These are phyloP conservation scores for Lampropteryx suffumata DNA, from an alignment of 2,888 invertebrate genomes.

Conservation along the genomic window DNA sequence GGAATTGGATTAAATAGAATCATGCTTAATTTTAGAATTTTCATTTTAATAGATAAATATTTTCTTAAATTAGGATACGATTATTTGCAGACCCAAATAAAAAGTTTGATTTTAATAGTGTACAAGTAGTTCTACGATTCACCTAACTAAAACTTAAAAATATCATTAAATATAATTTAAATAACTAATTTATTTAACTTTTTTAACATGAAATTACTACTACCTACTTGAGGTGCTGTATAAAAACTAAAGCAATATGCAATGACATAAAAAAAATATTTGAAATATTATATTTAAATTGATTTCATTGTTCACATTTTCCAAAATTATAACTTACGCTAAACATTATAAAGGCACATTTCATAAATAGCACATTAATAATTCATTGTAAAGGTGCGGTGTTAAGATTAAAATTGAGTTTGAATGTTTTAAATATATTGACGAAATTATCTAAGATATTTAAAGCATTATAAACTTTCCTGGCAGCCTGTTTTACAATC, in stretches of 20 bases:
- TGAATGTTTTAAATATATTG: slow-evolving; percentile 38
- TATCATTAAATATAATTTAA: too few species aligned
- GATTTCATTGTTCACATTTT: too few species aligned
- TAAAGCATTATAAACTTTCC: slow-evolving; percentile 12
- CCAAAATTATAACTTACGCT: too few species aligned
- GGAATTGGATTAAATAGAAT: slow-evolving; percentile 28
- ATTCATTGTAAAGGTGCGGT: slow-evolving; percentile 64
- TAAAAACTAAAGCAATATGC: too few species aligned
- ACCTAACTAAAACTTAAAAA: slow-evolving; percentile 1
- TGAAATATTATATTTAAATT: too few species aligned
- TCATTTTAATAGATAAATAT: not conserved
- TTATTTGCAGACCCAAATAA: slow-evolving; percentile 9
- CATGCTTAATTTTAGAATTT: slow-evolving; percentile 13
- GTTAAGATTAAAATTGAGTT: slow-evolving; percentile 34
- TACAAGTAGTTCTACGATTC: slow-evolving; percentile 28
- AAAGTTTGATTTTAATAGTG: not conserved
- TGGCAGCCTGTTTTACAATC: slow-evolving; percentile 14
- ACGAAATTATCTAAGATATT: slow-evolving; percentile 7
- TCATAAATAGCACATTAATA: slow-evolving; percentile 39
- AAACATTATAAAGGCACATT: slow-evolving; percentile 14
- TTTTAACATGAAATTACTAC: too few species aligned
- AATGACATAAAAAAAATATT: too few species aligned
- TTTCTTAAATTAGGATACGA: not conserved
- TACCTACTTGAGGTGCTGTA: too few species aligned
- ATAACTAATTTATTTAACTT: too few species aligned